Conservation (phyloP, 2,888 invertebrate genomes). For the Drosophila anomalata region DNA sequence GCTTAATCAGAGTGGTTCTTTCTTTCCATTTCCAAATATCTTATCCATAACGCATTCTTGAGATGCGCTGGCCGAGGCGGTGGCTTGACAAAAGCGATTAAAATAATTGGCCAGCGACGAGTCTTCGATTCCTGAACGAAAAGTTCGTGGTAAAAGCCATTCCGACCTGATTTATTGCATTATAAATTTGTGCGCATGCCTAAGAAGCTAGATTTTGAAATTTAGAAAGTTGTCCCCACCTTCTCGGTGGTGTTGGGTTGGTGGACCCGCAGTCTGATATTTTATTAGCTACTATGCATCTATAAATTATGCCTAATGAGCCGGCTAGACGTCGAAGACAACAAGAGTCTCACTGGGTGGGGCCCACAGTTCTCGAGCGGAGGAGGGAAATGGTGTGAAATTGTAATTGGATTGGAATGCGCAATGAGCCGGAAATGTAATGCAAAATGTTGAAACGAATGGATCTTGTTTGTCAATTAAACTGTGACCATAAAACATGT, state of each 20-base stretch:
- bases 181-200: conserved; percentile 77
- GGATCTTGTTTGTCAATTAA: conserved; percentile 49
- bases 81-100: conserved; percentile 69
- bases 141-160: conserved; percentile 63
- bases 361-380: conserved; percentile 6
- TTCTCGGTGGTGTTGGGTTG: not conserved
- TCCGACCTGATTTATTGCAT: conserved; percentile 71
- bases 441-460: conserved; percentile 61
- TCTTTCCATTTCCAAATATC: conserved; percentile 1
- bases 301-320: conserved; percentile 77
- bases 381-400: conserved; percentile 44
- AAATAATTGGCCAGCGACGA: conserved; percentile 75
- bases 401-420: conserved; percentile 73
- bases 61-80: conserved; percentile 28
- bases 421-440: conserved; percentile 61
- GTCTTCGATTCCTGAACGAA: conserved; percentile 39
- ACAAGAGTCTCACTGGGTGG: conserved; percentile 28
- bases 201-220: conserved; percentile 73
- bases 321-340: conserved; percentile 46
- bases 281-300: conserved; percentile 62
- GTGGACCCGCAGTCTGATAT: conserved; percentile 42
- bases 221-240: conserved; percentile 61
- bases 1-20: conserved; percentile 63
- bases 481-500: conserved; percentile 49
- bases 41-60: conserved; percentile 46